phyloP scores from a whole-genome alignment of 2,888 invertebrate genomes.

The Archips crataeganus region DNA sequence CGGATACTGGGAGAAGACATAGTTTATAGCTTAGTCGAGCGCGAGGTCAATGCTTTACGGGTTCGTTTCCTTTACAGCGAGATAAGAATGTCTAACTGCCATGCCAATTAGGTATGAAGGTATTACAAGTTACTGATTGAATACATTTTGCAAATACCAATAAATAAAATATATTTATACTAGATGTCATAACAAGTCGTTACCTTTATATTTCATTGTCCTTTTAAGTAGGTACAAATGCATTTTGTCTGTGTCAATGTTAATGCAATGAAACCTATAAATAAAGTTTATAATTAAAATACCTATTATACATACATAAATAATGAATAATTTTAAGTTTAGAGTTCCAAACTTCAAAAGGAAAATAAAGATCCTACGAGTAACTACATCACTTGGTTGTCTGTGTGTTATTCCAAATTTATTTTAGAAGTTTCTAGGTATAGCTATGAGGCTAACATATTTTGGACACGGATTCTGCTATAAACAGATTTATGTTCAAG shows the following conservation, averaged over 20 bases:
- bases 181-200: neutral
- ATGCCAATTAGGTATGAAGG: neutral
- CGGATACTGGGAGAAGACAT: slow-evolving; percentile 36
- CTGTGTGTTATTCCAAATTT: too few relatives aligned
- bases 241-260: neutral
- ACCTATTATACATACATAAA: too few relatives aligned
- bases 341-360: too few relatives aligned
- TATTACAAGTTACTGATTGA: neutral
- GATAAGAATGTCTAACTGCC: slow-evolving; percentile 26
- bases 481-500: neutral
- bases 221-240: neutral
- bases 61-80: slow-evolving; percentile 27
- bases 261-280: neutral
- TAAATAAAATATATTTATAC: neutral
- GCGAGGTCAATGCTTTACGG: slow-evolving; percentile 35
- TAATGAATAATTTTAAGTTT: too few relatives aligned
- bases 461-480: neutral
- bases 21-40: slow-evolving; percentile 30
- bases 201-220: neutral
- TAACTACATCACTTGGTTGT: too few relatives aligned
- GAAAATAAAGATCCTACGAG: too few relatives aligned
- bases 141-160: slow-evolving; percentile 10
- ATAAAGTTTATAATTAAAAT: neutral
- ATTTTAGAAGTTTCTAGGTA: too few relatives aligned
- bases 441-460: too few relatives aligned